A percentile compares a stretch with the other conserved stretches of the same genome.
phyloP scores from a whole-genome alignment of 2,888 invertebrate genomes.

The Spilosoma lubricipeda region DNA sequence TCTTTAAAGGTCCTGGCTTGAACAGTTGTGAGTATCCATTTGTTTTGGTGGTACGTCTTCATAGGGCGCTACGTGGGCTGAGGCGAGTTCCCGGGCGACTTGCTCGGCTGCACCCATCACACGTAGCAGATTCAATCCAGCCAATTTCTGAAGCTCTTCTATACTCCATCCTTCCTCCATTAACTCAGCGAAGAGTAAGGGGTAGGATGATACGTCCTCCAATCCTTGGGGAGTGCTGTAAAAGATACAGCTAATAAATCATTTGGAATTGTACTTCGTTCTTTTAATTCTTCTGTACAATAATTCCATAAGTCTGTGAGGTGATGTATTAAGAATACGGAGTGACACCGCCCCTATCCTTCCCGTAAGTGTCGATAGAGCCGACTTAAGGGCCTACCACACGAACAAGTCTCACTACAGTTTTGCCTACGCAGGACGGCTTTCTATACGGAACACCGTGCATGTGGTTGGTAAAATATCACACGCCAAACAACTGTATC shows the following conservation, averaged over 20 bases:
- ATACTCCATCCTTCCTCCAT: slow-evolving; percentile 93
- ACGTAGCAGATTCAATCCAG: slow-evolving; percentile 91
- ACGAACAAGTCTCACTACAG: no score
- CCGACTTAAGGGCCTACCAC: no score
- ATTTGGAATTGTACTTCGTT: background rate
- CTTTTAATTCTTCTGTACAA: no score
- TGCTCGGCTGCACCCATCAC: slow-evolving; percentile 90
- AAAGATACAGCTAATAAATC: background rate
- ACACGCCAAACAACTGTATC: no score
- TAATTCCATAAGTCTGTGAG: no score
- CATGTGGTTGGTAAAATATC: no score
- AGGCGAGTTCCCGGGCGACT: slow-evolving; percentile 90
- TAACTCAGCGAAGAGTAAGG: slow-evolving; percentile 91
- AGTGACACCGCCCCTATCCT: no score
- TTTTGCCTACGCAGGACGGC: no score
- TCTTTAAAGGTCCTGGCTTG: slow-evolving; percentile 85
- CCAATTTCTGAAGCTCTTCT: slow-evolving; percentile 91
- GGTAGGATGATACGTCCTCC: slow-evolving; percentile 93
- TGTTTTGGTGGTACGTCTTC: slow-evolving; percentile 89
- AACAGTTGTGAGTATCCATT: slow-evolving; percentile 88
- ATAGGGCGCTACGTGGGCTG: slow-evolving; percentile 90
- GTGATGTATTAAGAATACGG: no score
- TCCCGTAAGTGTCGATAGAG: no score
- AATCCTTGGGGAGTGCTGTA: slow-evolving; percentile 92
- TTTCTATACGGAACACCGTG: no score